Conservation (phyloP, 1,140 invertebrate genomes). For the Sycophaga agraensis region DNA sequence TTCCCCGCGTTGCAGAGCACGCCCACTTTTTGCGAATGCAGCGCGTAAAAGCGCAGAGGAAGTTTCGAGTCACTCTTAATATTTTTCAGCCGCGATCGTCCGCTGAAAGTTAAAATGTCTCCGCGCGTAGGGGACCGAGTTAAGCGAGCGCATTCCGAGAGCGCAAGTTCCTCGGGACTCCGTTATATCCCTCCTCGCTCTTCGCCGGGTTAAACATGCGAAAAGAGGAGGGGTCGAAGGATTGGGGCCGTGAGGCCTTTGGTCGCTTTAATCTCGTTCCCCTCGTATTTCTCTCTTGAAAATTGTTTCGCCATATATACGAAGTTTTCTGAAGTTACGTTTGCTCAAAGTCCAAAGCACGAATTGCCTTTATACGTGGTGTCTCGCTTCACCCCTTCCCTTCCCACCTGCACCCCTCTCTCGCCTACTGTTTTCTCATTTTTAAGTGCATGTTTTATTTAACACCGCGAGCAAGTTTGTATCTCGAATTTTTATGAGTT, state of each 20-base stretch:
- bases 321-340: neutral
- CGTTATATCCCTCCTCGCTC: neutral
- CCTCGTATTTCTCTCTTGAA: neutral
- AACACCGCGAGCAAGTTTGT: neutral
- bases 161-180: no score
- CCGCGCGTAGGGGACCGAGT: no score
- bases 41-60: no score
- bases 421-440: neutral
- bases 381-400: no score
- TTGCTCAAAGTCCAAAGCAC: neutral
- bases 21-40: no score
- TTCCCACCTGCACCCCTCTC: no score
- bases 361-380: no score
- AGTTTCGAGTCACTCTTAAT: no score
- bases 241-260: neutral
- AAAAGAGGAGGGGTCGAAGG: neutral
- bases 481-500: neutral
- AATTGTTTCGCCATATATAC: slow-evolving; percentile 1
- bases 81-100: no score
- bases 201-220: neutral
- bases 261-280: neutral
- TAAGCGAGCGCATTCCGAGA: no score
- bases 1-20: no score
- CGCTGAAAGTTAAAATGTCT: no score
- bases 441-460: slow-evolving; percentile 19